Base-by-base conservation (phyloP, 2,797 vertebrate genomes). In the Aselliscus stoliczkanus region DNA sequence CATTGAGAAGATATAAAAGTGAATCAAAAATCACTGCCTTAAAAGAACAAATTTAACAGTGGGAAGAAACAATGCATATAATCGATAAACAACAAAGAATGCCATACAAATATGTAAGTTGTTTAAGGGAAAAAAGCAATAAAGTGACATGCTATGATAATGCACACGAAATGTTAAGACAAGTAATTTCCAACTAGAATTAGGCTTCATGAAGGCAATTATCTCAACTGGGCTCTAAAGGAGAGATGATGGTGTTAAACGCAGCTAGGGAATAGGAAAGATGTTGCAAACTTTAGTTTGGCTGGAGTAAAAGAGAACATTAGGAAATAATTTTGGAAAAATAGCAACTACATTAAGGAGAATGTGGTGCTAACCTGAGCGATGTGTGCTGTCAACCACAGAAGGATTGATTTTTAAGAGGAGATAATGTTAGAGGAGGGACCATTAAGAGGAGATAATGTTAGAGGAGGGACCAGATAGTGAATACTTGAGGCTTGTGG, bases 281-380 rank as follows among this genome's bases (percentile, higher is more conserved):
- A 72, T 20, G 56, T 4, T 73, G 39, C n/a, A 82, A 76, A 64
- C 4, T 60, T 83, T 64, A 75, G 47, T 93, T 47, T 82, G 86
- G 39, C 14, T 70, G 8, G 25, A 93, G 34, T 37, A 82, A 77
- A 93, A 90, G 27, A 88, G 31, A 84, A 7, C 44, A 90, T 23
- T 52, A 67, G 88, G n/a, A 73, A 93, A 75, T 70, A 52, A 54
- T 81, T 96, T 72, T 82, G 82, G n/a, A 73, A 88, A 77, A 52
- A 54, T 0, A 72, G 37, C 34, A 90, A 54, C 31, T 76, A 56
- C 8, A 88, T 52, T 39, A 83, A 42, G 15, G 37, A 84, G 21
- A 76, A 67, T 9, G n/a, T 47, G 5, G 37, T 31, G 52, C 80
- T 52, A 77, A 83, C 69, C 18, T 62, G 52, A 65, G 34, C 20